These are phyloP conservation scores for Polymixis flavicincta DNA, from an alignment of 2,888 invertebrate species.

Conservation along the genomic window DNA sequence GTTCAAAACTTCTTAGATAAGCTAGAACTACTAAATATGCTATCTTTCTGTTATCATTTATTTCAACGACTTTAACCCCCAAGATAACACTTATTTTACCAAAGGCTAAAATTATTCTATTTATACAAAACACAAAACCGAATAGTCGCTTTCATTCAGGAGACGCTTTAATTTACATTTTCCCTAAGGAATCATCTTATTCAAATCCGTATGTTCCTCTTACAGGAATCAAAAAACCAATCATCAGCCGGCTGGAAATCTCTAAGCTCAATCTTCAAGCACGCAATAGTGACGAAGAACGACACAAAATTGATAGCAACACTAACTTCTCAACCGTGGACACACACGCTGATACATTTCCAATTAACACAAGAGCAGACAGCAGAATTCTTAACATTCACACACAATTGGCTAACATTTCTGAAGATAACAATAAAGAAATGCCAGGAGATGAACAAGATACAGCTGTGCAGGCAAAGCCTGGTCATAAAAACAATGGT, in stretches of 20 bases:
- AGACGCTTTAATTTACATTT: background rate
- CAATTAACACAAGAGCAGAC: slow-evolving; percentile 82
- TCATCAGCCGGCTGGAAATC: slow-evolving; percentile 85
- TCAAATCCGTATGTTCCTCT: background rate
- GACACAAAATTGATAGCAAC: slow-evolving; percentile 80
- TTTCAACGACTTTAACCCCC: background rate
- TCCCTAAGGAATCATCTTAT: background rate
- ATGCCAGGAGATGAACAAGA: slow-evolving; percentile 71
- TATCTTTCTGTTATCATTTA: too few relatives aligned
- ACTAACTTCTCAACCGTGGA: slow-evolving; percentile 86
- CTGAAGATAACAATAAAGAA: slow-evolving; percentile 80
- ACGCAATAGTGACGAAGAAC: slow-evolving; percentile 81
- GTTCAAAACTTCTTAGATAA: too few relatives aligned
- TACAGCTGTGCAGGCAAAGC: slow-evolving; percentile 78
- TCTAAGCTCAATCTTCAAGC: slow-evolving; percentile 82
- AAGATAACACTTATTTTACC: background rate
- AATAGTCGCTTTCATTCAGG: background rate
- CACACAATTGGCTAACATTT: slow-evolving; percentile 82
- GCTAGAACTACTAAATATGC: too few relatives aligned
- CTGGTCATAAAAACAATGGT: slow-evolving; percentile 80
- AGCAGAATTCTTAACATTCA: slow-evolving; percentile 81
- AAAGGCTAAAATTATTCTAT: background rate
- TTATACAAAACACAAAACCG: too few relatives aligned
- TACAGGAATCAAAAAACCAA: slow-evolving; percentile 81
- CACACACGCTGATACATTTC: slow-evolving; percentile 82